Evolutionary conservation across 23 tunicate species (phyloP).

Genomic region (Trididemnum miniatum): DNA sequence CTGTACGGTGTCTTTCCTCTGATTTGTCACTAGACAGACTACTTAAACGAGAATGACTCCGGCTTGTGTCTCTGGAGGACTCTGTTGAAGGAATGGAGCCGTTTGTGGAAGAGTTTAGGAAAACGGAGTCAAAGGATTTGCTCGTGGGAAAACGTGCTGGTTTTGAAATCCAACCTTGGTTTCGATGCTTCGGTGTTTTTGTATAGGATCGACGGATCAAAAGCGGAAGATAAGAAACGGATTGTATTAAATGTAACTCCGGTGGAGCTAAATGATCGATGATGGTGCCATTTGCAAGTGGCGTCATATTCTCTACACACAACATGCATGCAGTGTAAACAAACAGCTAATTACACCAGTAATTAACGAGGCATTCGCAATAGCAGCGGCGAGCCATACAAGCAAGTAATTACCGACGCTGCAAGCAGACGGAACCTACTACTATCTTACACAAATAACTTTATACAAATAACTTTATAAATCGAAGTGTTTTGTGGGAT

Average conservation of each 20-base stretch:
- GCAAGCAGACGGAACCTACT: too few relatives aligned
- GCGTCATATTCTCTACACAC: neutral
- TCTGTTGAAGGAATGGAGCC: neutral
- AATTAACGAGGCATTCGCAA: too few relatives aligned
- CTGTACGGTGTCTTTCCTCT: neutral
- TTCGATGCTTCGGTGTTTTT: too few relatives aligned
- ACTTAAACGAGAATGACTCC: neutral
- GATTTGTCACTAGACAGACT: constrained; percentile 7
- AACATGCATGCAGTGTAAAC: neutral
- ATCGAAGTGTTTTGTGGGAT: too few relatives aligned
- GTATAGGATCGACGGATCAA: neutral
- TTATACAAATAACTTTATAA: too few relatives aligned
- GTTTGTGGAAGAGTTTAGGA: neutral
- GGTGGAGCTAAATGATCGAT: neutral
- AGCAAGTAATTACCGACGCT: too few relatives aligned
- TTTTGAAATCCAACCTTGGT: too few relatives aligned
- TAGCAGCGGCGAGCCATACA: too few relatives aligned
- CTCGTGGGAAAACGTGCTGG: too few relatives aligned
- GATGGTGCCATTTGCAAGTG: neutral
- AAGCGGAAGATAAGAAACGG: neutral
- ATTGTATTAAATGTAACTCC: neutral
- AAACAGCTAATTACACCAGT: neutral
- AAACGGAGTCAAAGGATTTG: neutral
- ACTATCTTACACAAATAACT: too few relatives aligned
- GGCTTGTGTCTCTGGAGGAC: neutral